Evolutionary conservation across 2,797 vertebrate genomes (phyloP).

Genomic region (Melopsittacus undulatus): DNA sequence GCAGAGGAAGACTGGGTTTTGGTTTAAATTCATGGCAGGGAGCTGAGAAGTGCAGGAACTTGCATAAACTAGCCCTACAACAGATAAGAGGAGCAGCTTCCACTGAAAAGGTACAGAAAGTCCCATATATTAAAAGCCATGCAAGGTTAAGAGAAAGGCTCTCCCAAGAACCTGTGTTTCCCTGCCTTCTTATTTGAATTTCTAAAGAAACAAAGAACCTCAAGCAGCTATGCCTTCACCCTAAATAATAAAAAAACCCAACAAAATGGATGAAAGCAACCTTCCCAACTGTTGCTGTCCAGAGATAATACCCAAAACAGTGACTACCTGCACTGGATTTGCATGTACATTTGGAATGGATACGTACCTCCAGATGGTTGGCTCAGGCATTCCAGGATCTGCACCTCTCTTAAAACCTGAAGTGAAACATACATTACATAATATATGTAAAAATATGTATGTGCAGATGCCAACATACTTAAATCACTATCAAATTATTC

Average conservation of each 20-base stretch:
- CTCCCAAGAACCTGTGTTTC: neutral
- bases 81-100: neutral
- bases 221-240: neutral
- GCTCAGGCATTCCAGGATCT: slow-evolving; percentile 94
- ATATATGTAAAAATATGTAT: neutral
- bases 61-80: neutral
- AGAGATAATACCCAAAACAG: neutral
- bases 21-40: neutral
- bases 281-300: neutral
- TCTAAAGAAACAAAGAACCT: neutral
- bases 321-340: neutral
- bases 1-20: neutral
- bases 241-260: neutral
- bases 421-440: slow-evolving; percentile 37
- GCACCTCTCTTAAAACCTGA: slow-evolving; percentile 93
- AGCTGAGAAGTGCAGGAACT: neutral
- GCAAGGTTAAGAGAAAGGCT: neutral
- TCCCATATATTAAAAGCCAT: neutral
- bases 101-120: neutral
- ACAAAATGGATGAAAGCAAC: neutral
- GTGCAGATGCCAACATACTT: neutral
- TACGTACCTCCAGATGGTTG: slow-evolving; percentile 82
- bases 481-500: neutral
- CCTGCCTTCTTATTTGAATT: neutral
- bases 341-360: neutral